Evolutionary conservation across 2,888 invertebrate species (phyloP), one percentile per base, ranked within the genome.

Genomic region (Acholoe squamosa): DNA sequence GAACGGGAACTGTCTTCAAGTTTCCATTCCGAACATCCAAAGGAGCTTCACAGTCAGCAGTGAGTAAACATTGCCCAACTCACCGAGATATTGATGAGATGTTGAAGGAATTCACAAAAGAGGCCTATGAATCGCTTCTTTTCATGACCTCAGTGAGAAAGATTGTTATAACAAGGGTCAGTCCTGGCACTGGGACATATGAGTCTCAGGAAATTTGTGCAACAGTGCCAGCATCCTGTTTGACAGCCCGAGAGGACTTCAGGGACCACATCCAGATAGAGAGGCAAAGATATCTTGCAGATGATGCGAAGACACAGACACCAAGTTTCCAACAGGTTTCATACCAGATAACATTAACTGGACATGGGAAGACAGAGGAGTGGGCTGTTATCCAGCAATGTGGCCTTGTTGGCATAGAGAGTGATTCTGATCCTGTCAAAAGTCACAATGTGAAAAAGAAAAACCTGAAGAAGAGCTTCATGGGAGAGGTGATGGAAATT

Each of bases 101-200:
- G 28, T 16, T 76, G 25, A 76, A n/a, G 31, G 31, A 0, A 76
- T 76, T 76, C 28, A 25, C 25, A 31, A 16, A 0, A 25, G 22
- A 43, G 5, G 33, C 80, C 16, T 34, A n/a, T 25, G 12, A 80
- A n/a, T 5, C 80, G 0, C 80, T 80, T 22, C 43, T 80, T 14
- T 80, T 80, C 19, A 16, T 80, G 80, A 80, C 80, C 33, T 80
- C 80, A 7, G 16, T 80, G 43, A 80, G 34, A 43, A 80, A 80
- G n/a, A n/a, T 80, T 25, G n/a, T 22, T 0, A 43, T 80, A 14
- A n/a, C 80, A 16, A 33, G 43, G n/a, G 33, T 80, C 43, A 28
- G 25, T 71, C 34, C 76, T 7, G 14, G 1, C 0, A 5, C 3
- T 10, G 76, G 76, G 25, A 31, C 1, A 3, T 28, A 25, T 25